Percentiles rank a stretch among this genome's conserved stretches.
Evolutionary conservation across 1,140 invertebrate genomes (phyloP).

Genomic region (Arion vulgaris): DNA sequence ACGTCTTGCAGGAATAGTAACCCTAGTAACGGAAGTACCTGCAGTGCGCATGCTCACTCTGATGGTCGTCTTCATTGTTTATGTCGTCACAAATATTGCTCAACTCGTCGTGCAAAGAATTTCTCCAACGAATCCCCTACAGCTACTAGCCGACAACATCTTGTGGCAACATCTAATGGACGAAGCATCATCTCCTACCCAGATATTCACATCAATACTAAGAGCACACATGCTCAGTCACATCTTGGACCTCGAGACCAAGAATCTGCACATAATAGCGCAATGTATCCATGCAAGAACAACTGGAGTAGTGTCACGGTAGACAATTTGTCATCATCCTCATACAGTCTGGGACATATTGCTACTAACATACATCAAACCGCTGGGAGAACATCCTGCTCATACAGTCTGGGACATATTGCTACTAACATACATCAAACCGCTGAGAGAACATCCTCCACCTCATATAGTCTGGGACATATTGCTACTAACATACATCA

Average conservation of each 20-base stretch:
- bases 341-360: too few species aligned
- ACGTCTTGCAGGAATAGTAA: slow-evolving; percentile 22
- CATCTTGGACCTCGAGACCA: neutral
- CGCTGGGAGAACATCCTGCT: too few species aligned
- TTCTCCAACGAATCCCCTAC: neutral
- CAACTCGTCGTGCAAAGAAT: slow-evolving; percentile 37
- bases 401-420: too few species aligned
- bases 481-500: too few species aligned
- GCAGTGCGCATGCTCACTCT: slow-evolving; percentile 49
- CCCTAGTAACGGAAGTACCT: slow-evolving; percentile 23
- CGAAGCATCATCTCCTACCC: neutral
- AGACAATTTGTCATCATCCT: too few species aligned
- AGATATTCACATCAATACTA: neutral
- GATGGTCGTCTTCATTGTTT: slow-evolving; percentile 46
- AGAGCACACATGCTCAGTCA: neutral
- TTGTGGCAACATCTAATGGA: neutral
- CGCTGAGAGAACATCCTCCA: too few species aligned
- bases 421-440: too few species aligned
- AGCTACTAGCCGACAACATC: neutral
- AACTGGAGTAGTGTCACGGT: too few species aligned
- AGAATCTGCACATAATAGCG: neutral
- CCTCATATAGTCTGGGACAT: too few species aligned
- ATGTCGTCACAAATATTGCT: slow-evolving; percentile 48
- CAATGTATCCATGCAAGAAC: neutral
- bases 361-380: too few species aligned